phyloP scores from a whole-genome alignment of 2,113 vertebrate genomes.

The Talpa occidentalis region DNA sequence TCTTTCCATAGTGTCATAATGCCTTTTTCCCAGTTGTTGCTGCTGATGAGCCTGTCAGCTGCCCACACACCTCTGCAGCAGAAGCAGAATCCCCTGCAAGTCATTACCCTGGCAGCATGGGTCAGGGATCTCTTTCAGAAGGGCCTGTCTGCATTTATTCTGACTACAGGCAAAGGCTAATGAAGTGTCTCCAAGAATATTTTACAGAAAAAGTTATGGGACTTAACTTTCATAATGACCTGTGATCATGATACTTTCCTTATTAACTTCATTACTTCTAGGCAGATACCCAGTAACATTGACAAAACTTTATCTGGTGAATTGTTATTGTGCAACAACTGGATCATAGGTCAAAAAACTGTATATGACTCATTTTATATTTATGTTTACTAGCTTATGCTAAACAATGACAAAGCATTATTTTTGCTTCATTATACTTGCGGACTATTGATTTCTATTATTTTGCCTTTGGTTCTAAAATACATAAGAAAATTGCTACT shows the following conservation, averaged over 20 bases:
- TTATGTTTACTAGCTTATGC: background rate
- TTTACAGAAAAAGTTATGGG: constrained; percentile 54
- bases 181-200: constrained; percentile 44
- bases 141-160: constrained; percentile 13
- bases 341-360: background rate
- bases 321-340: background rate
- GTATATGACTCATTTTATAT: background rate
- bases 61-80: background rate
- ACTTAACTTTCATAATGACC: constrained; percentile 18
- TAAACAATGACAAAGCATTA: background rate
- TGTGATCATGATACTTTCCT: constrained; percentile 45
- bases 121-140: constrained; percentile 19
- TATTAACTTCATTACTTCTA: constrained; percentile 16
- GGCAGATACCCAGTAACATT: background rate
- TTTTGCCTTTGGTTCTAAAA: constrained; percentile 20
- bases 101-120: background rate
- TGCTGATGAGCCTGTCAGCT: background rate
- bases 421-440: constrained; percentile 28
- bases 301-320: background rate
- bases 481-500: background rate
- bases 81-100: background rate
- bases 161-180: constrained; percentile 45
- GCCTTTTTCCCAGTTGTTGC: constrained; percentile 49
- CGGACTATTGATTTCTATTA: background rate
- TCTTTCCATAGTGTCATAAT: background rate